Conservation (phyloP, 2,797 vertebrate genomes). For the Loriculus beryllinus region DNA sequence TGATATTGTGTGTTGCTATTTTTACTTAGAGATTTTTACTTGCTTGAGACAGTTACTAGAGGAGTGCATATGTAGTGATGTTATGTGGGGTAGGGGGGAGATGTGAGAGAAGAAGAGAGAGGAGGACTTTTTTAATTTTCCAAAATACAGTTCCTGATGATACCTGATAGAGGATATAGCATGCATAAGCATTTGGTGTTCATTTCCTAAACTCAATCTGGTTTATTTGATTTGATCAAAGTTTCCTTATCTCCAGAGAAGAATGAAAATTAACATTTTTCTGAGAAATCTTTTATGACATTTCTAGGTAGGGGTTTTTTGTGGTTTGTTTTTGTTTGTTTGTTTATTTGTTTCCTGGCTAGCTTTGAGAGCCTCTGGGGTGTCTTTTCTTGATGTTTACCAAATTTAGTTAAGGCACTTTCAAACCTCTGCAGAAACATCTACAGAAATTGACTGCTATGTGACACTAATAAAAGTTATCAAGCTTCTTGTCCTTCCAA, state of each 20-base stretch:
- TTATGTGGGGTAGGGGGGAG: neutral
- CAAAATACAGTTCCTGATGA: neutral
- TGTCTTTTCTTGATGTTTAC: neutral
- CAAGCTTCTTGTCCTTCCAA: neutral
- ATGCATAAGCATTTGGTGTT: neutral
- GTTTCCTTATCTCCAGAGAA: neutral
- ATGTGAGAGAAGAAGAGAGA: neutral
- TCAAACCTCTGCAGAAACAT: neutral
- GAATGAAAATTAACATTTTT: conserved; percentile 20
- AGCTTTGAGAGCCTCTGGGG: neutral
- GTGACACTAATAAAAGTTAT: neutral
- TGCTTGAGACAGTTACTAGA: neutral
- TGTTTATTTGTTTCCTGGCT: neutral
- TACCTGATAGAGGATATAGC: neutral
- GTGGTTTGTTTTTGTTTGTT: neutral
- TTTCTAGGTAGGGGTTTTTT: neutral
- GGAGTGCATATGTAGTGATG: neutral
- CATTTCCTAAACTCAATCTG: neutral
- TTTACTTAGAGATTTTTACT: neutral
- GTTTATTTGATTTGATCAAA: conserved; percentile 12
- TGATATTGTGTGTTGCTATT: neutral
- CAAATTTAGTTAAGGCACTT: conserved; percentile 7
- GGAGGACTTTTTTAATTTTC: neutral
- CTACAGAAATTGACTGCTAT: neutral
- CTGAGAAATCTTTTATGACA: neutral